Percentiles rank a stretch among this genome's conserved stretches.
phyloP scores from a whole-genome alignment of 2,113 vertebrate genomes.

The Oreochromis tanganicae region DNA sequence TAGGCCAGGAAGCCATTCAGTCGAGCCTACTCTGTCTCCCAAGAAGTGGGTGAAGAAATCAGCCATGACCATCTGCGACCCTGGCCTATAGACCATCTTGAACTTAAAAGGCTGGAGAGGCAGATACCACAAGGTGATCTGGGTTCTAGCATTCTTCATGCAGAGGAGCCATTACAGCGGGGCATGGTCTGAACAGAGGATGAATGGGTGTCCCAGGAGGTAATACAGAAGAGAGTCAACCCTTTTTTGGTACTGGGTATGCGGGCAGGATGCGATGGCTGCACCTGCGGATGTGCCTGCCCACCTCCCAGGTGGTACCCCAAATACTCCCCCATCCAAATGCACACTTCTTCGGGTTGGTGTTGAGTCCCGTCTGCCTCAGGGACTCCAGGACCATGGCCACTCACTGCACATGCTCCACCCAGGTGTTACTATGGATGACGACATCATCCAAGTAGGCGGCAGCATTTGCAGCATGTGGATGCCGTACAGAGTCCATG shows the following conservation, averaged over 20 bases:
- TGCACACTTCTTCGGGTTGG: neutral
- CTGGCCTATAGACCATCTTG: neutral
- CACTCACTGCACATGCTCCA: neutral
- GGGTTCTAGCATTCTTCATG: neutral
- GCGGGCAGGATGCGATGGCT: accelerated
- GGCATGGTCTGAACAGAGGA: neutral
- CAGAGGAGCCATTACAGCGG: neutral
- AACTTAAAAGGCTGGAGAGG: neutral
- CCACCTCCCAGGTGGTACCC: neutral
- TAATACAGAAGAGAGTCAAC: neutral
- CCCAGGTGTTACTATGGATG: neutral
- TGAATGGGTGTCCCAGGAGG: neutral
- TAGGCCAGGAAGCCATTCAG: neutral
- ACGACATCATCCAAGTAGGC: neutral
- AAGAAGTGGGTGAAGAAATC: neutral
- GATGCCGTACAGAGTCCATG: neutral
- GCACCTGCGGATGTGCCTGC: accelerated
- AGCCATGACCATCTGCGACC: neutral
- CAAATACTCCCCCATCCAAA: neutral
- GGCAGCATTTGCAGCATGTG: too few species aligned
- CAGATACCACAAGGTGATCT: neutral
- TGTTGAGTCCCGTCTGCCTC: neutral
- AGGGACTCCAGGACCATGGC: neutral
- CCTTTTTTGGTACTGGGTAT: neutral
- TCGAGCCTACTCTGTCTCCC: neutral